Base-by-base conservation (phyloP, 2,888 invertebrate genomes). In the Nycteola revayana region DNA sequence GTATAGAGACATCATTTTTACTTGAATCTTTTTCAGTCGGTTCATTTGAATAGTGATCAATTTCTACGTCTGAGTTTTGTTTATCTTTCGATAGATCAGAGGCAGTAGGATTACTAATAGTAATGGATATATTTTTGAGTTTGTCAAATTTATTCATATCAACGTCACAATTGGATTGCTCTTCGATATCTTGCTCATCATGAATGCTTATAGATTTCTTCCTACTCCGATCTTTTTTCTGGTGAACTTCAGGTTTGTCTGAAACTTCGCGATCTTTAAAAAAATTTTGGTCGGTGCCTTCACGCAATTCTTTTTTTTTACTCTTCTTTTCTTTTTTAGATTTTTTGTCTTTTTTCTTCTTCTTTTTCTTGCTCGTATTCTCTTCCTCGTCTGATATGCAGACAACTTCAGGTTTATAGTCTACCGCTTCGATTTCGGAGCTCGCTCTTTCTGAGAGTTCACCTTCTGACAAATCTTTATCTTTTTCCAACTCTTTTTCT, bases 301-400 rank as follows among this genome's bases (percentile, higher is more conserved):
- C 71, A 58, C 63, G 73, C 85, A 86, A 84, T 81, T 81, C 79
- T 55, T 56, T 53, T 34, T 70, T 77, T 33, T 76, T 79, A 4
- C 49, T 41, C 32, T 74, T 79, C 33, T 80, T 78, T 0, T 63
- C 66, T 39, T 72, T 76, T 53, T 69, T 88, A 39, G 44, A 63
- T 65, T 70, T 90, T 65, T 64, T 90, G 49, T 64, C 85, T 66
- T 82, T 90, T 42, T 85, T 83, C 32, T 78, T 76, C 32, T 78
- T 79, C 41, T 76, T 76, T 20, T 73, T 74, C 31, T 63, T 62
- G 14, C 49, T 55, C 2, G 45, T 61, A 1, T 43, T 40, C 1
- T 27, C 45, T 22, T 87, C 85, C 1, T 88, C 87, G 23, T 88
- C 89, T 1, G 88, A 88, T 42, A 92, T 90, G 10, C 87, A 88